Conservation (phyloP, 2,113 vertebrate species). For the Mus spicilegus region DNA sequence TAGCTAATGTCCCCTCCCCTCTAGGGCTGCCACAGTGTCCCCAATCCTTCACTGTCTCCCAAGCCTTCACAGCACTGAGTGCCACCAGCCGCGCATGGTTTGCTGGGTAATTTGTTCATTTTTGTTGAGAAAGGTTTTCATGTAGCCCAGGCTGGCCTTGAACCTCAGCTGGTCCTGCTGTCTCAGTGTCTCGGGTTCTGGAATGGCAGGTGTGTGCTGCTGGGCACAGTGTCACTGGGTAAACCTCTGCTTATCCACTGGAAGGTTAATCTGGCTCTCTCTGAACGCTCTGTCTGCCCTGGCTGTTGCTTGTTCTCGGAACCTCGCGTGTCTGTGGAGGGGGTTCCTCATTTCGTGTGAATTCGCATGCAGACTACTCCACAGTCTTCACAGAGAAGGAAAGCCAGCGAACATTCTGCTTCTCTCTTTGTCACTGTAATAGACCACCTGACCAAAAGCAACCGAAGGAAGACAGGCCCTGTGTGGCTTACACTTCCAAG, state of each 20-base stretch:
- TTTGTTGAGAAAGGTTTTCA: not conserved
- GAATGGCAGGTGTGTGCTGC: not conserved
- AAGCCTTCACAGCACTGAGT: not conserved
- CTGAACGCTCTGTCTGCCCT: not conserved
- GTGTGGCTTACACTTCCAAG: not conserved
- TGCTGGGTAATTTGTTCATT: not conserved
- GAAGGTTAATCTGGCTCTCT: not conserved
- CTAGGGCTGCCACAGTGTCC: not conserved
- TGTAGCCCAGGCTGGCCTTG: not conserved
- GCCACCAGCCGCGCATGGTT: not conserved
- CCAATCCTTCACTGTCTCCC: not conserved
- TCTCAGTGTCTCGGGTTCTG: not conserved
- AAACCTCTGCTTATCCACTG: too few relatives aligned
- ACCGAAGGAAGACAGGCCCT: not conserved
- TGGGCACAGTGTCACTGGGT: not conserved
- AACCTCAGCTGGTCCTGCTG: not conserved
- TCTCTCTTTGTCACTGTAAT: not conserved
- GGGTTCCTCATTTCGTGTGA: not conserved
- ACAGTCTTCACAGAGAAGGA: not conserved
- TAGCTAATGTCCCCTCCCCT: not conserved
- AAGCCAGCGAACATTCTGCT: not conserved
- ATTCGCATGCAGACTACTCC: too few relatives aligned
- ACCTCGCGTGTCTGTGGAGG: too few relatives aligned
- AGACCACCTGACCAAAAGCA: not conserved
- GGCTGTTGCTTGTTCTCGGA: not conserved